Evolutionary conservation across 2,888 invertebrate species (phyloP).

Genomic region (Mesopsocus fuscifrons): DNA sequence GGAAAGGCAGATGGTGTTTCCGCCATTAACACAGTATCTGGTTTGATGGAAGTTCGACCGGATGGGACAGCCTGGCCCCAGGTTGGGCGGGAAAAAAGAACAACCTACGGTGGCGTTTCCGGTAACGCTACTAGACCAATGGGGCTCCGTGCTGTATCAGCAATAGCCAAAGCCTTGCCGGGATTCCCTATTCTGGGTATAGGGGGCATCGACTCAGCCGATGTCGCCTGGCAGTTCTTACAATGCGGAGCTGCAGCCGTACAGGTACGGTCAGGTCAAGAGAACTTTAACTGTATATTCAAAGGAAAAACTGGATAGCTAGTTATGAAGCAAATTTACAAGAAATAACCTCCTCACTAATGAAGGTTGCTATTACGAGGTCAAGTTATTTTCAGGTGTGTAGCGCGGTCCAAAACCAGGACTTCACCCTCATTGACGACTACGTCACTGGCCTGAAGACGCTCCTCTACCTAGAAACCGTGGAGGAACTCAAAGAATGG

Average conservation of each 20-base stretch:
- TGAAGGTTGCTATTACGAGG: too few species aligned
- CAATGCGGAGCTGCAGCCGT: conserved; percentile 82
- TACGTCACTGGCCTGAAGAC: conserved; percentile 80
- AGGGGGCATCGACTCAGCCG: conserved; percentile 94
- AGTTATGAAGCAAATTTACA: too few species aligned
- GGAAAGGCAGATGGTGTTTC: conserved; percentile 90
- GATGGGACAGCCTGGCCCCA: conserved; percentile 84
- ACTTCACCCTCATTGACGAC: conserved; percentile 91
- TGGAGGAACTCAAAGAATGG: conserved; percentile 52
- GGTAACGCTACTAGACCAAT: conserved; percentile 91
- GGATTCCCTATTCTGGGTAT: conserved; percentile 88
- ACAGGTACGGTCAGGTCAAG: conserved; percentile 40
- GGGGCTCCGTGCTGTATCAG: conserved; percentile 77
- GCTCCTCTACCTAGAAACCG: conserved; percentile 58
- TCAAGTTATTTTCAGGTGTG: conserved; percentile 49
- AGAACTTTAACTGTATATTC: too few species aligned
- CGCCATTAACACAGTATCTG: conserved; percentile 93
- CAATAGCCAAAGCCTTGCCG: conserved; percentile 65
- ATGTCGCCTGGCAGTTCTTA: conserved; percentile 84
- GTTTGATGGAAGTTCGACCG: conserved; percentile 70
- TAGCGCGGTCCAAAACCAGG: conserved; percentile 96
- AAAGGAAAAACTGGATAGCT: too few species aligned
- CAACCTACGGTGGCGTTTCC: conserved; percentile 89
- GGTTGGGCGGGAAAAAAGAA: conserved; percentile 57
- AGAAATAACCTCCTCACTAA: too few species aligned